These are phyloP conservation scores for Sakesphorus luctuosus DNA, from an alignment of 2,113 vertebrate species.

Conservation along the genomic window DNA sequence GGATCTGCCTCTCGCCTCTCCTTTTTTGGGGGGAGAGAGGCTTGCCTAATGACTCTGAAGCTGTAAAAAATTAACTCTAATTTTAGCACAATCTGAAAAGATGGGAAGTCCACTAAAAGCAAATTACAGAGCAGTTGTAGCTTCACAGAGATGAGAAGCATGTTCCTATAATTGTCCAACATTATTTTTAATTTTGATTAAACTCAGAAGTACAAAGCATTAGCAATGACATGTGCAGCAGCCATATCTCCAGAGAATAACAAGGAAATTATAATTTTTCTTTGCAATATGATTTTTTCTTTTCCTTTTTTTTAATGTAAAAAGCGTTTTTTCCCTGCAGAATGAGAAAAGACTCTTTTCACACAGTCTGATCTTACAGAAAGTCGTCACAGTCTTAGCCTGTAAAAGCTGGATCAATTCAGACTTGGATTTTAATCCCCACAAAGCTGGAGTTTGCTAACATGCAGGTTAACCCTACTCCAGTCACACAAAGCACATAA, in stretches of 20 bases:
- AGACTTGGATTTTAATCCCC: neutral
- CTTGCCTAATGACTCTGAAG: neutral
- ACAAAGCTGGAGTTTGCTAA: neutral
- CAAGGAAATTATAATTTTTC: neutral
- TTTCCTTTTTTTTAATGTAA: neutral
- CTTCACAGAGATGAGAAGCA: conserved; percentile 63
- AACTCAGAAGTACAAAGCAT: conserved; percentile 52
- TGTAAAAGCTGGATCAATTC: neutral
- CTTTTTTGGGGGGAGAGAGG: neutral
- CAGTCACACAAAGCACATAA: neutral
- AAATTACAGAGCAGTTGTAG: conserved; percentile 35
- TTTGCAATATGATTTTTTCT: neutral
- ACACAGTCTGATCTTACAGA: neutral
- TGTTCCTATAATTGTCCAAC: conserved; percentile 56
- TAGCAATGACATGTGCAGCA: conserved; percentile 14
- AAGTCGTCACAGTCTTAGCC: neutral
- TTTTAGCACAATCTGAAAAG: conserved; percentile 48
- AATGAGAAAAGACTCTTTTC: neutral
- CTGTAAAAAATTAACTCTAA: conserved; percentile 42
- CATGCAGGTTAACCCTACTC: neutral
- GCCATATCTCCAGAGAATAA: conserved; percentile 10
- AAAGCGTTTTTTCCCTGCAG: neutral
- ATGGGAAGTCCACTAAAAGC: conserved; percentile 30
- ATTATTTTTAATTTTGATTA: conserved; percentile 64
- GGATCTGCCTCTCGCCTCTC: neutral